A percentile compares a stretch with the other conserved stretches of the same genome.
phyloP scores from a whole-genome alignment of 2,888 invertebrate genomes.

The Kryphioiulus occultus region DNA sequence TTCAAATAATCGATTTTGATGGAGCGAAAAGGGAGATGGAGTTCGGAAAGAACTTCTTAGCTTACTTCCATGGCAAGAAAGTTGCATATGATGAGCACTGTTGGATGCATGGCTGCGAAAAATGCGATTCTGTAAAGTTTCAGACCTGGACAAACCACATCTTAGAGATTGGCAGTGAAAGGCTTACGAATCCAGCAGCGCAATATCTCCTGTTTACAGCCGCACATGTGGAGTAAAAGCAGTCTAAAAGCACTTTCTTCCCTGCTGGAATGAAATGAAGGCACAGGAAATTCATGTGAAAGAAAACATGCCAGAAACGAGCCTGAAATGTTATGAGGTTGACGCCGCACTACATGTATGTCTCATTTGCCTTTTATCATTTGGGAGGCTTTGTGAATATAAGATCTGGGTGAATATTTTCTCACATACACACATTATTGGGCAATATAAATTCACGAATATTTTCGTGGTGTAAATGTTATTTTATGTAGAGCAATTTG shows the following conservation, averaged over 20 bases:
- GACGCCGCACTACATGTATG: too few relatives aligned
- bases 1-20: conserved; percentile 5
- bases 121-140: not conserved
- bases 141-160: not conserved
- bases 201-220: not conserved
- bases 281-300: not conserved
- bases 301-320: too few relatives aligned
- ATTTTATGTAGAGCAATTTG: too few relatives aligned
- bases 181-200: not conserved
- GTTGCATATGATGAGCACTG: not conserved
- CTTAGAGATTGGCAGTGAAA: not conserved
- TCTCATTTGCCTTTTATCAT: too few relatives aligned
- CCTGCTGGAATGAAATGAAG: not conserved
- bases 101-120: not conserved
- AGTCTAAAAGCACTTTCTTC: not conserved
- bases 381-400: too few relatives aligned
- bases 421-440: too few relatives aligned
- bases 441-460: too few relatives aligned
- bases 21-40: conserved; percentile 5
- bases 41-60: conserved; percentile 2
- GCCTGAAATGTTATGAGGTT: too few relatives aligned
- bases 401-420: too few relatives aligned
- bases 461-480: too few relatives aligned
- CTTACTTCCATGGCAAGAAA: not conserved
- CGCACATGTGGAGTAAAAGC: not conserved